A percentile compares a stretch with the other conserved stretches of the same genome.
phyloP scores from a whole-genome alignment of 2,888 invertebrate genomes.

The Omphaloscelis lunosa region DNA sequence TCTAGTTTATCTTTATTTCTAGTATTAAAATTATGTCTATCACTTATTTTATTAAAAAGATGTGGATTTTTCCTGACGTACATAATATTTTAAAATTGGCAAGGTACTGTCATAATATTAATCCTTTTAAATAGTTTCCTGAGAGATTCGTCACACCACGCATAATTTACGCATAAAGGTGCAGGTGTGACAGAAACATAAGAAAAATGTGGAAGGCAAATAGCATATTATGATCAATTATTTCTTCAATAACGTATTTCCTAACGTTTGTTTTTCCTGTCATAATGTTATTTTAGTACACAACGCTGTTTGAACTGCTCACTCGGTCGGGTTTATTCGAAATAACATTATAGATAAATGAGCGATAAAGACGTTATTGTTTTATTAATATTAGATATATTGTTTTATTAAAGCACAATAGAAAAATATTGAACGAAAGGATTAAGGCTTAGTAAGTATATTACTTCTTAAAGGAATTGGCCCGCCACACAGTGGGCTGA shows the following conservation, averaged over 20 bases:
- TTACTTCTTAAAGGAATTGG: too few relatives aligned
- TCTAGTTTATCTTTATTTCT: too few relatives aligned
- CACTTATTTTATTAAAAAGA: too few relatives aligned
- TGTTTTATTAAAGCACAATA: slow-evolving; percentile 24
- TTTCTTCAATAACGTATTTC: slow-evolving; percentile 11
- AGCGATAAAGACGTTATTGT: slow-evolving; percentile 22
- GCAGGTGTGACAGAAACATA: too few relatives aligned
- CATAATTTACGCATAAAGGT: too few relatives aligned
- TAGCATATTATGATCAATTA: slow-evolving; percentile 29
- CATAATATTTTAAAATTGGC: too few relatives aligned
- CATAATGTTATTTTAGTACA: slow-evolving; percentile 42
- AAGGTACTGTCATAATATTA: too few relatives aligned
- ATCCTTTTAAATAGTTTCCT: too few relatives aligned
- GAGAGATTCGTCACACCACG: too few relatives aligned
- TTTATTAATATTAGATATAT: background rate
- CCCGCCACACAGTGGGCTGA: too few relatives aligned
- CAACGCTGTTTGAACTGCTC: slow-evolving; percentile 35
- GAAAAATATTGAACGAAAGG: background rate
- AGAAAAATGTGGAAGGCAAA: background rate
- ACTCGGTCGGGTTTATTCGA: slow-evolving; percentile 25
- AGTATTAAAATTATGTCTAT: too few relatives aligned
- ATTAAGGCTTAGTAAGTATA: background rate
- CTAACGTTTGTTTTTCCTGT: slow-evolving; percentile 47
- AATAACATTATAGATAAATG: slow-evolving; percentile 45
- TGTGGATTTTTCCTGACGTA: too few relatives aligned